Evolutionary conservation across 1,140 invertebrate genomes (phyloP), one percentile per base, ranked within the genome.

Genomic region (Drosophila repleta): DNA sequence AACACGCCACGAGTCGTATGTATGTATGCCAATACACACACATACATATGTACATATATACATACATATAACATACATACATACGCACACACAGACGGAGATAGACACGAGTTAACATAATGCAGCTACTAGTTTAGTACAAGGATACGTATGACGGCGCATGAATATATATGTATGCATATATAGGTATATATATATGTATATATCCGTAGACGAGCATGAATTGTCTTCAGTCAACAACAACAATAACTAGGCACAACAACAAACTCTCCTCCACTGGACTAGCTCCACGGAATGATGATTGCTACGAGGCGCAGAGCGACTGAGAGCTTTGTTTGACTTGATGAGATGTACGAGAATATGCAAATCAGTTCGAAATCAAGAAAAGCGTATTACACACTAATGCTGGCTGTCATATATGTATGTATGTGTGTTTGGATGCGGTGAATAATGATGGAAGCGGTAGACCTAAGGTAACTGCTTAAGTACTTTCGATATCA

Each of bases 281-380:
- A 48, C 43, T 60, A 60, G 13, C 17, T 61, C 13, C 35, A 52
- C 29, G 8, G 1, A 29, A 21, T 41, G 48, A 41, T 63, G 61
- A 53, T 53, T 24, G 24, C 18, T 58, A 17, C 1, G 49, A 29
- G 15, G 13, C 4, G n/a, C 15, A 48, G 10, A 43, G 53, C 4
- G 35, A 29, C 39, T 18, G 24, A 63, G 58, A 64, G 71, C 51
- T 43, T 41, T 51, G 41, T 43, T 41, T 51, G 41, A 8, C n/a
- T 13, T 57, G 51, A 56, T 70, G 15, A 53, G 17, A 56, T 29
- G 17, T 48, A 46, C 11, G 65, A 68, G 37, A 56, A 49, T 46
- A 79, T 63, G 76, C 76, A 79, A 56, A 68, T 67, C 52, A 46
- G 41, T 45, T 43, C 4, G 13, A 64, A 64, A 53, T 55, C 21